phyloP scores from a whole-genome alignment of 1,140 invertebrate genomes.

The Zaprionus ornatus region DNA sequence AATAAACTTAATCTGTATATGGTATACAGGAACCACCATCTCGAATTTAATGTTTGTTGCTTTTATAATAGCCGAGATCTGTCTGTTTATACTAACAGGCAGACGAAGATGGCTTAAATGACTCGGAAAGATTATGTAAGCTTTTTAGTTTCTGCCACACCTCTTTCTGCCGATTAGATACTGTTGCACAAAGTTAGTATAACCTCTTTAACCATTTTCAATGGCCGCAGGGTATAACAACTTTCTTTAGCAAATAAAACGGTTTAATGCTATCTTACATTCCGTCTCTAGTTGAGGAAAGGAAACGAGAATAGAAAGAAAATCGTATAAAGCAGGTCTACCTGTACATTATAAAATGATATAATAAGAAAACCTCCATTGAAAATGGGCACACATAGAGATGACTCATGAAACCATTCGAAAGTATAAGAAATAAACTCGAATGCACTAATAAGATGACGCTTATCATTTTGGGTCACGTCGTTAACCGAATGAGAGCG shows the following conservation, averaged over 20 bases:
- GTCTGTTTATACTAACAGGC: too few species aligned
- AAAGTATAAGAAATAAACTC: background rate
- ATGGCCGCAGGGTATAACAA: background rate
- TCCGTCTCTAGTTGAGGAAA: background rate
- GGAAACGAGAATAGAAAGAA: background rate
- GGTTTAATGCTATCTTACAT: background rate
- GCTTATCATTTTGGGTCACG: slow-evolving; percentile 29
- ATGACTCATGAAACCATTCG: slow-evolving; percentile 3
- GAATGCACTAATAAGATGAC: slow-evolving; percentile 11
- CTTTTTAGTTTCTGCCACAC: too few species aligned
- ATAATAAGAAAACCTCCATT: background rate
- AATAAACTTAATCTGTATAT: too few species aligned
- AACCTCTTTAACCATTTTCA: too few species aligned
- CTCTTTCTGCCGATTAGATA: too few species aligned
- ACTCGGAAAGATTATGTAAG: too few species aligned
- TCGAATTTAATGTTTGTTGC: too few species aligned
- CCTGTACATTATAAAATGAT: background rate
- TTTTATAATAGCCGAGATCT: too few species aligned
- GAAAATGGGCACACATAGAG: background rate
- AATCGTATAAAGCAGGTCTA: background rate
- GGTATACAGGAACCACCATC: too few species aligned
- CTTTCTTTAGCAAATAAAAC: background rate
- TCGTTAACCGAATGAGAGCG: slow-evolving; percentile 7
- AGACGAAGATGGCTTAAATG: too few species aligned
- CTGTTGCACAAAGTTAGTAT: too few species aligned